phyloP scores from a whole-genome alignment of 2,888 invertebrate species.

The Harpalus rubripes region DNA sequence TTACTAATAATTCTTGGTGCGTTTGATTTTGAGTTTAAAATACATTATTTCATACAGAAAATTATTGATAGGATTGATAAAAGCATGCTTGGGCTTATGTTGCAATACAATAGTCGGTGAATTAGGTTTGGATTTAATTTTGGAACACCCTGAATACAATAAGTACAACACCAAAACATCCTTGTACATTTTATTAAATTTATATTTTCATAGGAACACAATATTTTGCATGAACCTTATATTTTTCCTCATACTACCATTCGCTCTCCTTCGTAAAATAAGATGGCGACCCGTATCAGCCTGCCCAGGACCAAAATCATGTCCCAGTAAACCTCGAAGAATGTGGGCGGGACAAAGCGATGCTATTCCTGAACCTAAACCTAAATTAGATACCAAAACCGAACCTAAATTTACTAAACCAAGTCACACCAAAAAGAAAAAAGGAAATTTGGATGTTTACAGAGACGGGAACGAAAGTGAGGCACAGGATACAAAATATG shows the following conservation, averaged over 20 bases:
- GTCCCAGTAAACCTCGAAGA: background rate
- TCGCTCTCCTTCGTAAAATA: slow-evolving; percentile 28
- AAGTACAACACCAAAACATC: slow-evolving; percentile 41
- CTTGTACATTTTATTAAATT: slow-evolving; percentile 17
- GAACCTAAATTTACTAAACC: slow-evolving; percentile 26
- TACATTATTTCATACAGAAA: background rate
- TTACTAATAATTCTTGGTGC: slow-evolving; percentile 66
- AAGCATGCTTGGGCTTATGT: slow-evolving; percentile 69
- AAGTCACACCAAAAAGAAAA: slow-evolving; percentile 1
- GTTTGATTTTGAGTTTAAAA: background rate
- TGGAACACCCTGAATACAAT: slow-evolving; percentile 69
- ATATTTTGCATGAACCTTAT: slow-evolving; percentile 77
- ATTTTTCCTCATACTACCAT: slow-evolving; percentile 78
- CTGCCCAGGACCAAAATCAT: background rate
- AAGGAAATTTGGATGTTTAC: slow-evolving; percentile 66
- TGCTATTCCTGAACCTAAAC: background rate
- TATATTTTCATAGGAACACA: slow-evolving; percentile 73
- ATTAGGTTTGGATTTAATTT: slow-evolving; percentile 71
- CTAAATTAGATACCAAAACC: slow-evolving; percentile 40
- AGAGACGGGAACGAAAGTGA: slow-evolving; percentile 72
- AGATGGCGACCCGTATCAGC: background rate
- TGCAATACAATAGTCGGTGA: slow-evolving; percentile 71
- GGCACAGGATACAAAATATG: slow-evolving; percentile 75
- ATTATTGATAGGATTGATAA: slow-evolving; percentile 69
- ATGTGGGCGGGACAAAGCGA: slow-evolving; percentile 10